phyloP scores from a whole-genome alignment of 2,888 invertebrate species.

The Panopea generosa region DNA sequence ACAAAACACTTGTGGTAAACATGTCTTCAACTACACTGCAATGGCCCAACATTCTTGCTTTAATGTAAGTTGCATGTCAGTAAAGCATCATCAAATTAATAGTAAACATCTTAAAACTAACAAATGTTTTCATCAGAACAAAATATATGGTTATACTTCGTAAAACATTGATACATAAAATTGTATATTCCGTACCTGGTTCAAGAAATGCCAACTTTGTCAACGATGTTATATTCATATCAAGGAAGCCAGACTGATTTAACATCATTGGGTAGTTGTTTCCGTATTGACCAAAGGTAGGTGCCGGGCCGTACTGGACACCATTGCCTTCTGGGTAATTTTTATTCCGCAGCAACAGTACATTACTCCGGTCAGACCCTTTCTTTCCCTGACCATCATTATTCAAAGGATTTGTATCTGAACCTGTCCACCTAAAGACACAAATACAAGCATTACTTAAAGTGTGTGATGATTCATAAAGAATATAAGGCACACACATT shows the following conservation, averaged over 20 bases:
- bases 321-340: slow-evolving; percentile 78
- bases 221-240: slow-evolving; percentile 71
- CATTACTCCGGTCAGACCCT: slow-evolving; percentile 84
- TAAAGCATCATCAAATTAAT: no score
- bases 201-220: slow-evolving; percentile 78
- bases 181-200: slow-evolving; percentile 71
- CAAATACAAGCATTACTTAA: neutral
- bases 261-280: slow-evolving; percentile 80
- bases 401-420: slow-evolving; percentile 83
- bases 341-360: slow-evolving; percentile 75
- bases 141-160: no score
- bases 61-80: no score
- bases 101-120: no score
- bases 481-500: no score
- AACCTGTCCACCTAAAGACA: slow-evolving; percentile 84
- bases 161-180: no score
- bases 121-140: no score
- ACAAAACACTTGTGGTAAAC: no score
- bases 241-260: slow-evolving; percentile 76
- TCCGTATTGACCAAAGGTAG: slow-evolving; percentile 81
- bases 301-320: slow-evolving; percentile 62
- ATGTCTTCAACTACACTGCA: no score
- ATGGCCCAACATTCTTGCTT: no score
- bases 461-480: neutral
- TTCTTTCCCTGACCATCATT: slow-evolving; percentile 84